A percentile compares a stretch with the other conserved stretches of the same genome.
phyloP scores from a whole-genome alignment of 2,888 invertebrate species.

The Apotomis betuletana region DNA sequence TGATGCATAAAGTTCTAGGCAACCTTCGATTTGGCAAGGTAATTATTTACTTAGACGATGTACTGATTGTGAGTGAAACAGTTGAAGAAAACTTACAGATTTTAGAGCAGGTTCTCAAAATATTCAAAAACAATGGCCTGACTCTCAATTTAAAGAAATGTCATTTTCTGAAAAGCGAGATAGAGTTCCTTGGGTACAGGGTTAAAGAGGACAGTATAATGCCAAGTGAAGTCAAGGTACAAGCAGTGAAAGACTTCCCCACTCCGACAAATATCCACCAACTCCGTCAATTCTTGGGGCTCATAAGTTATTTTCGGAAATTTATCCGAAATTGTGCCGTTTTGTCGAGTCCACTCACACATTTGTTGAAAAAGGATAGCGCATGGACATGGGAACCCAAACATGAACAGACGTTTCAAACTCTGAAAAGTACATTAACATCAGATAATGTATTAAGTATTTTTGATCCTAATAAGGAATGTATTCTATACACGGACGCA shows the following conservation, averaged over 20 bases:
- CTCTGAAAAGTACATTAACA: constrained; percentile 33
- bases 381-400: constrained; percentile 50
- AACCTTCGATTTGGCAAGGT: constrained; percentile 6
- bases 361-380: constrained; percentile 44
- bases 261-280: constrained; percentile 45
- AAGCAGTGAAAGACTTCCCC: constrained; percentile 36
- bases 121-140: constrained; percentile 43
- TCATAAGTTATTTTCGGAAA: constrained; percentile 35
- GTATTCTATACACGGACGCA: constrained; percentile 39
- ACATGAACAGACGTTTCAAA: background rate
- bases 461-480: constrained; percentile 30
- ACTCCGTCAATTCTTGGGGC: constrained; percentile 51
- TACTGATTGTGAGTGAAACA: constrained; percentile 35
- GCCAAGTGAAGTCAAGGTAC: constrained; percentile 33
- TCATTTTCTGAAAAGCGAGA: constrained; percentile 45
- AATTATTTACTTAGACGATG: constrained; percentile 28
- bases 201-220: constrained; percentile 25
- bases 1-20: constrained; percentile 39
- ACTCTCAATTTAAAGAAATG: constrained; percentile 51
- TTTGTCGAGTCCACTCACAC: constrained; percentile 47
- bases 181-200: constrained; percentile 42
- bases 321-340: constrained; percentile 49
- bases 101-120: constrained; percentile 38
- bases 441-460: constrained; percentile 27
- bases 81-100: constrained; percentile 27